A percentile compares a stretch with the other conserved stretches of the same genome.
These are phyloP conservation scores for Agriotes lineatus DNA, from an alignment of 2,888 invertebrate species.

Conservation along the genomic window DNA sequence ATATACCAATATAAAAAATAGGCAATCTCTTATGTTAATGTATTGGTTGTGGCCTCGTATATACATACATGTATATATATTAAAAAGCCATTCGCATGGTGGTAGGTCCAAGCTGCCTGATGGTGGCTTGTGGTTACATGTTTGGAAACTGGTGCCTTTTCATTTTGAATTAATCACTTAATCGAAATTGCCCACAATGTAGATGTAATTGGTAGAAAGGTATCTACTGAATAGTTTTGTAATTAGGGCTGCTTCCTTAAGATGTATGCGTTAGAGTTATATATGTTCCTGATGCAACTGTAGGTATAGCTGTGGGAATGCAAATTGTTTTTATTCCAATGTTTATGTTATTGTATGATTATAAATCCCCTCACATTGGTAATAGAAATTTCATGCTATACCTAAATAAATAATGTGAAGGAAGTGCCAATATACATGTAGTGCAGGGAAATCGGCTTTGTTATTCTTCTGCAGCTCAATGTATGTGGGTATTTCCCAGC, in stretches of 20 bases:
- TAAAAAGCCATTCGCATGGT: not conserved
- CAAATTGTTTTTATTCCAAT: too few species aligned
- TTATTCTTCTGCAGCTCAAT: not conserved
- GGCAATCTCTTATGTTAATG: too few species aligned
- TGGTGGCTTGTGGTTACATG: not conserved
- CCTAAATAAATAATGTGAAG: too few species aligned
- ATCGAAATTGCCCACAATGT: not conserved
- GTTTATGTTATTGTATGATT: too few species aligned
- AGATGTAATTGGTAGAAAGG: not conserved
- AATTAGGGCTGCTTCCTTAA: constrained; percentile 2
- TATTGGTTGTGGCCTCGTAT: too few species aligned
- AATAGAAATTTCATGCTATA: too few species aligned
- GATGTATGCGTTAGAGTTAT: too few species aligned
- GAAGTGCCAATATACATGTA: not conserved
- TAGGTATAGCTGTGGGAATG: too few species aligned
- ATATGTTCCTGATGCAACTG: too few species aligned
- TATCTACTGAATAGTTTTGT: constrained; percentile 5
- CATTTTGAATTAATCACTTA: constrained; percentile 6
- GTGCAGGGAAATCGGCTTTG: not conserved
- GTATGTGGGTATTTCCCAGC: not conserved
- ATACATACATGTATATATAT: too few species aligned
- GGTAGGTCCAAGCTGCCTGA: not conserved
- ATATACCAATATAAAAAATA: too few species aligned
- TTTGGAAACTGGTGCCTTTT: constrained; percentile 30
- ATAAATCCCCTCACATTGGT: too few species aligned